Conservation (phyloP, 2,797 vertebrate species). For the Paramormyrops hopkinsi region DNA sequence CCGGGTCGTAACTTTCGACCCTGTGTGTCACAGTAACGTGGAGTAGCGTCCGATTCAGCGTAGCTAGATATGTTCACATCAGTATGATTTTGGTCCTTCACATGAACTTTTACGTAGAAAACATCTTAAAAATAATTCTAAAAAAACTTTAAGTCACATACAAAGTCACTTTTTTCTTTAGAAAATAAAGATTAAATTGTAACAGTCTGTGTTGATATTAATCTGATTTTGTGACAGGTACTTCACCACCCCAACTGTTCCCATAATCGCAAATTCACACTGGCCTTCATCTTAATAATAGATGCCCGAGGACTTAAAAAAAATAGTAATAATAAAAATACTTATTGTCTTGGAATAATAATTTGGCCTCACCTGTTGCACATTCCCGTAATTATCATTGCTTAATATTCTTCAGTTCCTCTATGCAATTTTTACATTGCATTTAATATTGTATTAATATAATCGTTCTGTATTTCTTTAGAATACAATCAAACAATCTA, state of each 20-base stretch:
- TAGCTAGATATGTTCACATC: slow-evolving; percentile 15
- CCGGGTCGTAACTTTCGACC: slow-evolving; percentile 36
- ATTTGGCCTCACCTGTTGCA: slow-evolving; percentile 60
- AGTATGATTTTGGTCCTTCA: slow-evolving; percentile 67
- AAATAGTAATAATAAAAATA: slow-evolving; percentile 50
- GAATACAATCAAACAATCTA: slow-evolving; percentile 66
- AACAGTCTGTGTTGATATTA: slow-evolving; percentile 69
- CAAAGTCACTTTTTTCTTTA: slow-evolving; percentile 65
- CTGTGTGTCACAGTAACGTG: slow-evolving; percentile 47
- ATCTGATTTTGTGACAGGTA: slow-evolving; percentile 60
- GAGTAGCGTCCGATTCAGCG: slow-evolving; percentile 27
- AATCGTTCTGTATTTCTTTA: slow-evolving; percentile 49
- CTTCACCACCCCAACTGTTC: slow-evolving; percentile 52
- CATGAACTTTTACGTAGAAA: slow-evolving; percentile 60
- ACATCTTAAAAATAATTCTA: slow-evolving; percentile 59
- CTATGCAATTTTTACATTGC: slow-evolving; percentile 52
- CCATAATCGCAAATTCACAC: slow-evolving; percentile 49
- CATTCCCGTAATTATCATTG: slow-evolving; percentile 55
- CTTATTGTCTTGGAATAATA: slow-evolving; percentile 48
- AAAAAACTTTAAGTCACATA: slow-evolving; percentile 61
- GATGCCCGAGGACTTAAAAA: slow-evolving; percentile 47
- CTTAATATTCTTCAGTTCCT: slow-evolving; percentile 49
- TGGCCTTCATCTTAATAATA: slow-evolving; percentile 65
- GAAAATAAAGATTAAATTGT: slow-evolving; percentile 67
- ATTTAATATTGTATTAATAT: slow-evolving; percentile 56